These are phyloP conservation scores for Agriopis leucophaearia DNA, from an alignment of 2,888 invertebrate genomes.

Conservation along the genomic window DNA sequence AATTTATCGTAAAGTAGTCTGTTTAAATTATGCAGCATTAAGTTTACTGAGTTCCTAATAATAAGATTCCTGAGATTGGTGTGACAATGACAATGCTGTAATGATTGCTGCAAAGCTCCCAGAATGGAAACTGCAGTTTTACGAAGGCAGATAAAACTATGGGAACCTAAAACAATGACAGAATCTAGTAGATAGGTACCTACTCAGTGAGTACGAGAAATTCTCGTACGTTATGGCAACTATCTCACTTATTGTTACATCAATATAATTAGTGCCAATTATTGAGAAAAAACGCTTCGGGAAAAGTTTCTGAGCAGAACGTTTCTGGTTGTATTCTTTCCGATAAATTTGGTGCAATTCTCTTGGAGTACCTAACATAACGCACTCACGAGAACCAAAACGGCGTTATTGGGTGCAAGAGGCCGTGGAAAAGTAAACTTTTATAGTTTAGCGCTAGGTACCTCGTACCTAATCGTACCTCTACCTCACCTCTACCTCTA, in stretches of 20 bases:
- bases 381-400: too few species aligned
- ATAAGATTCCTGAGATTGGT: neutral
- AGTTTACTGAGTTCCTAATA: neutral
- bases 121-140: conserved; percentile 22
- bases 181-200: conserved; percentile 39
- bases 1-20: too few species aligned
- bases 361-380: too few species aligned
- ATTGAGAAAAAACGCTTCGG: conserved; percentile 1
- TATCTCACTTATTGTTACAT: conserved; percentile 60
- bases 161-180: conserved; percentile 58
- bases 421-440: too few species aligned
- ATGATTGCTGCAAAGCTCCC: conserved; percentile 14
- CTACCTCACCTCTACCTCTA: too few species aligned
- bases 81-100: conserved; percentile 17
- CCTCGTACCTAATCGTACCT: too few species aligned
- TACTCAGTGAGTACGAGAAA: conserved; percentile 46
- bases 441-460: too few species aligned
- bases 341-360: too few species aligned
- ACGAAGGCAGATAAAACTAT: conserved; percentile 37
- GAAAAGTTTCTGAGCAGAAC: neutral
- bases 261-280: conserved; percentile 41
- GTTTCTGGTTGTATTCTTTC: too few species aligned
- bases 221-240: conserved; percentile 52
- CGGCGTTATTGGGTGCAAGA: too few species aligned
- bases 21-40: too few species aligned